Percentiles rank a stretch among this genome's conserved stretches.
Evolutionary conservation across 2,888 invertebrate species (phyloP).

Genomic region (Lasiommata megera): DNA sequence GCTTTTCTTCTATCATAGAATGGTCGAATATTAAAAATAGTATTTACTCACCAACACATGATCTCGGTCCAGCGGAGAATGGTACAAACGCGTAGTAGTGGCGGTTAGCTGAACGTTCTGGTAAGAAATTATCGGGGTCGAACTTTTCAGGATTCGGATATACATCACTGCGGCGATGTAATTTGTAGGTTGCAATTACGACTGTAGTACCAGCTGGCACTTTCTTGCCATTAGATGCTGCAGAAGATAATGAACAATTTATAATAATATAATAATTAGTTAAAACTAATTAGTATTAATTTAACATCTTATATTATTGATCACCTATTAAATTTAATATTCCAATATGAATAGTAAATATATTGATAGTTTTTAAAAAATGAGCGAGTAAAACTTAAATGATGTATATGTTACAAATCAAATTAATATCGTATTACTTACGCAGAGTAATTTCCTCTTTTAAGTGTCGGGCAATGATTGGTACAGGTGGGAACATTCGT

Average conservation of each 20-base stretch:
- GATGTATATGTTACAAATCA: too few species aligned
- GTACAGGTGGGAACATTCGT: constrained; percentile 90
- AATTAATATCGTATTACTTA: constrained; percentile 51
- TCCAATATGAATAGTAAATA: too few species aligned
- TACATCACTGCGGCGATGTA: constrained; percentile 86
- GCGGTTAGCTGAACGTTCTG: constrained; percentile 88
- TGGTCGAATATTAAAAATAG: too few species aligned
- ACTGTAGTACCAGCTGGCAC: constrained; percentile 87
- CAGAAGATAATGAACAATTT: constrained; percentile 5
- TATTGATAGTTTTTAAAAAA: too few species aligned
- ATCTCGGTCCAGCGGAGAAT: constrained; percentile 91
- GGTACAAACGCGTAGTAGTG: constrained; percentile 92
- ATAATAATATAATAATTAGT: neutral
- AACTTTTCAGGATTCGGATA: constrained; percentile 90
- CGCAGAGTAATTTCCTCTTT: constrained; percentile 87
- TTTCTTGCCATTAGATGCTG: constrained; percentile 83
- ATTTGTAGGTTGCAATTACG: constrained; percentile 83
- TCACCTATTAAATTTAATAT: too few species aligned
- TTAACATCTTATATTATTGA: too few species aligned
- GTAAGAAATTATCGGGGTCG: constrained; percentile 92
- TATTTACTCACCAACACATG: constrained; percentile 84
- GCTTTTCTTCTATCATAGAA: too few species aligned
- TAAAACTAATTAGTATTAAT: neutral
- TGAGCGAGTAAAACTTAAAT: too few species aligned
- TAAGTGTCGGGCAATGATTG: constrained; percentile 87